Conservation (phyloP, 2,888 invertebrate species). For the Pantelozetes paolii region DNA sequence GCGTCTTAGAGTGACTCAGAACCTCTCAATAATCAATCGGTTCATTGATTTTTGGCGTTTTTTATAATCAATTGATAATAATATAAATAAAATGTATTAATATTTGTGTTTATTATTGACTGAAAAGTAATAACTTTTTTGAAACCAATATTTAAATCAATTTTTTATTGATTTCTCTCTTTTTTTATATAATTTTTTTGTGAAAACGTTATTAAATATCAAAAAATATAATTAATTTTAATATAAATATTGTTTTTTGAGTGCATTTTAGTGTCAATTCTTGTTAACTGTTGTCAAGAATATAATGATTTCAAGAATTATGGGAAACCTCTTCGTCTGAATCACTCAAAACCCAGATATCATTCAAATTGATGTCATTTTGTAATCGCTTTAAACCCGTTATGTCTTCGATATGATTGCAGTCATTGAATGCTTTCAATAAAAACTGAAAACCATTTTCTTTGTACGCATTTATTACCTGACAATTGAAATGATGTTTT, state of each 20-base stretch:
- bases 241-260: not conserved
- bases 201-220: not conserved
- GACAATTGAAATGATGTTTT: conserved; percentile 20
- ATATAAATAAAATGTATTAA: not conserved
- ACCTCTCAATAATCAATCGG: not conserved
- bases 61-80: not conserved
- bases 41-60: not conserved
- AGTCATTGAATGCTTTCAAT: conserved; percentile 71
- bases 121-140: not conserved
- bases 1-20: not conserved
- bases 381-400: conserved; percentile 67
- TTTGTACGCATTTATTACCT: conserved; percentile 55
- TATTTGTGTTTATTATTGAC: no score
- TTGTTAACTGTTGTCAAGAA: no score
- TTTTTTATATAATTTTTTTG: not conserved
- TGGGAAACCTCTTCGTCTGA: conserved; percentile 12
- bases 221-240: conserved; percentile 4
- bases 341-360: conserved; percentile 47
- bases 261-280: not conserved
- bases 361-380: conserved; percentile 51
- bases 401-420: conserved; percentile 75
- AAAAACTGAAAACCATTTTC: conserved; percentile 66
- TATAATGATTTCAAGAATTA: not conserved
- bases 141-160: not conserved
- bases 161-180: not conserved